phyloP scores from a whole-genome alignment of 1,140 invertebrate genomes.

The Ylistrum balloti region DNA sequence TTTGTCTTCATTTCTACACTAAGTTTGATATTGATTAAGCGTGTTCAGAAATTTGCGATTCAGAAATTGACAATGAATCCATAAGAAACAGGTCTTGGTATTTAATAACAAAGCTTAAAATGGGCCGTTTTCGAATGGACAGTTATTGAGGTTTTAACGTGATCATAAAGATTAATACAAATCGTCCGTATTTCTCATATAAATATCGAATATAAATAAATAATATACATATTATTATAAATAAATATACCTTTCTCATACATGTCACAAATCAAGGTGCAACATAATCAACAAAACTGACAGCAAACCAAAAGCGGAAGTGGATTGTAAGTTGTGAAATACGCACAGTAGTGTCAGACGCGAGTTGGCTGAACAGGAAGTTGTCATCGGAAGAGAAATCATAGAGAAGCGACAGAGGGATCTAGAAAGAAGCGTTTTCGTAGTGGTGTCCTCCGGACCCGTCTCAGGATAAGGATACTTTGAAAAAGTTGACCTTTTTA shows the following conservation, averaged over 20 bases:
- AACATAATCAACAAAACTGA: neutral
- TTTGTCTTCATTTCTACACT: too few species aligned
- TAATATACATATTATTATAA: neutral
- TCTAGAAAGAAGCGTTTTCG: neutral
- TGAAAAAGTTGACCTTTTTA: neutral
- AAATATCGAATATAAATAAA: neutral
- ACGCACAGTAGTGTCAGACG: neutral
- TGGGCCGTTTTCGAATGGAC: too few species aligned
- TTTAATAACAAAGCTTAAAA: too few species aligned
- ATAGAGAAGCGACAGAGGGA: neutral
- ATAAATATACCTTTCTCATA: neutral
- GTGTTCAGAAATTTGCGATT: too few species aligned
- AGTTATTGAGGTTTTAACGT: too few species aligned
- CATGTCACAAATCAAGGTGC: neutral
- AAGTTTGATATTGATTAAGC: too few species aligned
- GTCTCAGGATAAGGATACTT: neutral
- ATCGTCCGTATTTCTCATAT: too few species aligned
- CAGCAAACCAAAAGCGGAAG: constrained; percentile 16
- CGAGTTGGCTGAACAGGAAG: neutral
- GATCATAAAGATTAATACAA: too few species aligned
- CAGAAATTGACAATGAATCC: too few species aligned
- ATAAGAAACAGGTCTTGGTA: too few species aligned
- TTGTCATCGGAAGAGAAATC: constrained; percentile 25
- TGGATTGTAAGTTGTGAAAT: neutral
- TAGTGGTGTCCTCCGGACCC: neutral